Conservation (phyloP, 1,140 invertebrate species). For the Cherax quadricarinatus region DNA sequence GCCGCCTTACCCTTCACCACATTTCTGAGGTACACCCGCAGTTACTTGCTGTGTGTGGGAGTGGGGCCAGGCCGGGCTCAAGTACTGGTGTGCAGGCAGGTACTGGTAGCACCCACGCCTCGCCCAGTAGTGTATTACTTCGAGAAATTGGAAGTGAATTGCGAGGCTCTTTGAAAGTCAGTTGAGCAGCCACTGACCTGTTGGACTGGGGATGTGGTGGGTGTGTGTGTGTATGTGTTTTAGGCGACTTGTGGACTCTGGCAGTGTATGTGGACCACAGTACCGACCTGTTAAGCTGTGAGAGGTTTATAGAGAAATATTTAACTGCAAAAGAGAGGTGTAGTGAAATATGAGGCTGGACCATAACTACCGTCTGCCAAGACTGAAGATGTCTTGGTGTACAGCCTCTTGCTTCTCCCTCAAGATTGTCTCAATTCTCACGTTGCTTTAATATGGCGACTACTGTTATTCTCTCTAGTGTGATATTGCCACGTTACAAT, state of each 20-base stretch:
- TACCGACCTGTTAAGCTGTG: neutral
- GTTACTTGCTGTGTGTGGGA: neutral
- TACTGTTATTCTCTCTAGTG: too few species aligned
- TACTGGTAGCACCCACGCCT: neutral
- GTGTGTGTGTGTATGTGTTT: neutral
- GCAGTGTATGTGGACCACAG: neutral
- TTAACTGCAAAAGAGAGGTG: neutral
- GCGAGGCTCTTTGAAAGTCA: neutral
- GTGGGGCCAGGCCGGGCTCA: neutral
- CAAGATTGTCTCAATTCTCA: too few species aligned
- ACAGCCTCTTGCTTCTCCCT: too few species aligned
- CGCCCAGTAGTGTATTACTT: neutral
- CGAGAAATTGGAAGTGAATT: neutral
- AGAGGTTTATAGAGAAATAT: neutral
- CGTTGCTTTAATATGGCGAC: too few species aligned
- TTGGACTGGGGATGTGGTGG: neutral
- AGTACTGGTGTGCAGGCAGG: slow-evolving; percentile 5
- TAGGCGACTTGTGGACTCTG: neutral
- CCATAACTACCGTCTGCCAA: neutral
- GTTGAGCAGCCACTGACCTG: neutral
- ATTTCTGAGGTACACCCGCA: slow-evolving; percentile 20
- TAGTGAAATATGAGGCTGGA: neutral
- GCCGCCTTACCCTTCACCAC: slow-evolving; percentile 19
- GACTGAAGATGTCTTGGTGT: too few species aligned
- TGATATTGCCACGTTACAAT: too few species aligned